phyloP scores from a whole-genome alignment of 2,888 invertebrate species.

The Drosophila koepferae region DNA sequence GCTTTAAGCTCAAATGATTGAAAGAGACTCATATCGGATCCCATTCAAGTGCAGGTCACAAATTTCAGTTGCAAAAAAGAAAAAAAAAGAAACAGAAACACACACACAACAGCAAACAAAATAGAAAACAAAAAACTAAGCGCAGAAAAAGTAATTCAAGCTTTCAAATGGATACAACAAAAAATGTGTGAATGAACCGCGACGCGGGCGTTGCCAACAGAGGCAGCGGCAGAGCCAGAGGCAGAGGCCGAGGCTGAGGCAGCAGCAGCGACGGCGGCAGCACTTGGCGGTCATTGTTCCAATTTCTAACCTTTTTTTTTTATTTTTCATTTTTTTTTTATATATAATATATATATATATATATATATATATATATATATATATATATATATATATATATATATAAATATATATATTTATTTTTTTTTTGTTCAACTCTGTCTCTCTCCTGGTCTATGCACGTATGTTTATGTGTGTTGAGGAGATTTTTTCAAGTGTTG shows the following conservation, averaged over 20 bases:
- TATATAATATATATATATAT: constrained; percentile 38
- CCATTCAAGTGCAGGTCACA: constrained; percentile 46
- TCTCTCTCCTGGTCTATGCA: constrained; percentile 31
- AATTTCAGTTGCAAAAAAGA: constrained; percentile 23
- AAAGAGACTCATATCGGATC: constrained; percentile 25
- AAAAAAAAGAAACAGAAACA: neutral
- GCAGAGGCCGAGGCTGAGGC: neutral
- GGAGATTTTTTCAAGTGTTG: constrained; percentile 68
- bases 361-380: constrained; percentile 5
- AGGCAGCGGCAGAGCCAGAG: constrained; percentile 8
- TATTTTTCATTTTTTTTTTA: constrained; percentile 27
- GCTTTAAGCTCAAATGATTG: constrained; percentile 18
- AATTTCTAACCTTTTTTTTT: constrained; percentile 70
- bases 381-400: constrained; percentile 9
- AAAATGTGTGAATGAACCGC: constrained; percentile 73
- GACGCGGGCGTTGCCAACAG: constrained; percentile 45
- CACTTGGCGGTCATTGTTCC: constrained; percentile 77
- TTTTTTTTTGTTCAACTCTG: constrained; percentile 54
- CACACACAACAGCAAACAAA: constrained; percentile 8
- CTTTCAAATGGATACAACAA: constrained; percentile 49
- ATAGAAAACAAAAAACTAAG: constrained; percentile 20
- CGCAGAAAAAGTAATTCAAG: constrained; percentile 44
- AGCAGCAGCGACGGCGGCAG: constrained; percentile 35
- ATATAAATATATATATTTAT: neutral
- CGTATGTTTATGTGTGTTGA: constrained; percentile 42